phyloP scores from a whole-genome alignment of 23 tunicate genomes.

The Halocynthia roretzi region DNA sequence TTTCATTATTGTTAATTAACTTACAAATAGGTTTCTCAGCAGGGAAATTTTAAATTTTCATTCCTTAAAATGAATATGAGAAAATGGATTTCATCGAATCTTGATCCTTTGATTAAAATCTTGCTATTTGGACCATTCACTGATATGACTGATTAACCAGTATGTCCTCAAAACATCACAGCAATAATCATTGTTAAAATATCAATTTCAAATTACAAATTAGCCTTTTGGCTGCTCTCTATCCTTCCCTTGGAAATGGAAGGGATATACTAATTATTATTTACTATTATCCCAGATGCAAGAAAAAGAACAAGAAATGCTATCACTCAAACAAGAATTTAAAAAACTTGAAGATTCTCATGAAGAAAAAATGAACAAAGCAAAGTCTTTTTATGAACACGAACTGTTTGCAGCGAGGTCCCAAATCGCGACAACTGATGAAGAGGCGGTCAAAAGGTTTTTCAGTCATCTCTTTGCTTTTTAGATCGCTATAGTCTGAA shows the following conservation, averaged over 20 bases:
- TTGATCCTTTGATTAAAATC: no score
- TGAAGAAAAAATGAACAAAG: conserved; percentile 75
- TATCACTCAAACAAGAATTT: conserved; percentile 30
- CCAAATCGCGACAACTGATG: conserved; percentile 3
- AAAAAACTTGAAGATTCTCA: conserved; percentile 45
- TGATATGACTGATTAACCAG: no score
- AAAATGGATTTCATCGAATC: no score
- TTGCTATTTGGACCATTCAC: no score
- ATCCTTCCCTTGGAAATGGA: neutral
- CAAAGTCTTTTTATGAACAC: conserved; percentile 72
- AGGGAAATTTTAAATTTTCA: no score
- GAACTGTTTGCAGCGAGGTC: conserved; percentile 47
- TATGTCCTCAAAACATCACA: no score
- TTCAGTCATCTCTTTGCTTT: neutral
- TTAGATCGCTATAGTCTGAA: neutral
- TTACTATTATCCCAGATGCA: conserved; percentile 2
- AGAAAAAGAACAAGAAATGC: neutral
- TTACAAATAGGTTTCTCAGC: no score
- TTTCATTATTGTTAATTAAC: no score
- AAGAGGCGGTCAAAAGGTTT: conserved; percentile 16
- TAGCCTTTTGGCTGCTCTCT: no score
- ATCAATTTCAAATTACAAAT: no score
- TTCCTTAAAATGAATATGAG: no score
- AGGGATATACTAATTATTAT: neutral
- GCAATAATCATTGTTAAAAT: no score